These are phyloP conservation scores for Echinops telfairi DNA, from an alignment of 2,113 vertebrate species.

Conservation along the genomic window DNA sequence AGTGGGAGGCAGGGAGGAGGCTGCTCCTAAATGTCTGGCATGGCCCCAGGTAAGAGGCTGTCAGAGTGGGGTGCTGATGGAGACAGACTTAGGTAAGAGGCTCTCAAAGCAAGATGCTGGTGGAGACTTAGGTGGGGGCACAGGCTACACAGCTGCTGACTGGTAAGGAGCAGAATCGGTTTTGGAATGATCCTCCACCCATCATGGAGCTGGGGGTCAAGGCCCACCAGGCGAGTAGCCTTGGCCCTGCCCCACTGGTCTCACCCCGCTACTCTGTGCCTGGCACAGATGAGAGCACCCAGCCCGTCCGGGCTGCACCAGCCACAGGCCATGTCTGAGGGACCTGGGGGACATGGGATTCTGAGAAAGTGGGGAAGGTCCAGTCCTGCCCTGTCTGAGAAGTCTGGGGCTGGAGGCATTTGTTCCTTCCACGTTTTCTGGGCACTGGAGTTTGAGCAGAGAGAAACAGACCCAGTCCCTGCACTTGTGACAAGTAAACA, in stretches of 20 bases:
- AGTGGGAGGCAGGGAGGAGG: constrained; percentile 12
- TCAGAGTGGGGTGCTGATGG: background rate
- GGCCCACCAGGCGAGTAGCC: constrained; percentile 33
- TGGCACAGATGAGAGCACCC: background rate
- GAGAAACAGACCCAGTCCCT: constrained; percentile 18
- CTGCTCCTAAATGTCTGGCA: background rate
- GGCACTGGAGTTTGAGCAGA: background rate
- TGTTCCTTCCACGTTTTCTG: background rate
- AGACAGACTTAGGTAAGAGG: background rate
- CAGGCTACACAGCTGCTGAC: background rate
- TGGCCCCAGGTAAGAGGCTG: background rate
- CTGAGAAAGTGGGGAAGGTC: background rate
- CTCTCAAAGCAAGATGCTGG: fast-evolving
- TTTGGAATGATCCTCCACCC: background rate
- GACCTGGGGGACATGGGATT: background rate
- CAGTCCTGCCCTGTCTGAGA: background rate
- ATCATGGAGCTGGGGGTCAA: background rate
- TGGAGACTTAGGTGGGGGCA: background rate
- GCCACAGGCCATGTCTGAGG: background rate
- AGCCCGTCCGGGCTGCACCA: background rate
- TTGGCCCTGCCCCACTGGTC: background rate
- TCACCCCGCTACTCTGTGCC: background rate
- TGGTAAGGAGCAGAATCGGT: background rate
- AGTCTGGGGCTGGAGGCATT: background rate
- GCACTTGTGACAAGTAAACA: constrained; percentile 66